phyloP scores from a whole-genome alignment of 1,140 invertebrate species.

The Andricus grossulariae region DNA sequence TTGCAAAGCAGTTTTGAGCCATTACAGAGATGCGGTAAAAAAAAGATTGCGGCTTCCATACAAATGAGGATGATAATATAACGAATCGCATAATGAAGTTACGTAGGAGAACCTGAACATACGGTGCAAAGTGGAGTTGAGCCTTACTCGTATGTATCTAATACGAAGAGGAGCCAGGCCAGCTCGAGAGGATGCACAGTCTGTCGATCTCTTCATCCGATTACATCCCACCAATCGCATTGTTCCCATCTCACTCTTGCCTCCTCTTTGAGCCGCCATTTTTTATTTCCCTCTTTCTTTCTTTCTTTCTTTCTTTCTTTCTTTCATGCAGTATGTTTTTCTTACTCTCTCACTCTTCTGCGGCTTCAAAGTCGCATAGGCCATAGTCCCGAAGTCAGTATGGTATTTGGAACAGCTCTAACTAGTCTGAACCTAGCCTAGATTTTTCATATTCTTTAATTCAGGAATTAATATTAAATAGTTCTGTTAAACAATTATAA shows the following conservation, averaged over 20 bases:
- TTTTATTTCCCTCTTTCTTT: slow-evolving; percentile 14
- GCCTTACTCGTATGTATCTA: slow-evolving; percentile 23
- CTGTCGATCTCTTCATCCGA: slow-evolving; percentile 61
- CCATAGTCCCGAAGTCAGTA: not conserved
- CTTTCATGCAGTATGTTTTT: not conserved
- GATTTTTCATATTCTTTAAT: not conserved
- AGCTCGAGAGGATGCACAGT: slow-evolving; percentile 60
- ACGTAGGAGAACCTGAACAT: not conserved
- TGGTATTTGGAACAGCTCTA: slow-evolving; percentile 8
- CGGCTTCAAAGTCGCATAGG: not conserved
- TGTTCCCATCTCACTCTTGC: slow-evolving; percentile 51
- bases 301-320: slow-evolving; percentile 1
- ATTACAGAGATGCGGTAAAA: slow-evolving; percentile 1
- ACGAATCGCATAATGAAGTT: slow-evolving; percentile 26
- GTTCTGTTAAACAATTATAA: too few species aligned
- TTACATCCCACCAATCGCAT: slow-evolving; percentile 54
- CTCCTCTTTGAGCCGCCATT: slow-evolving; percentile 36
- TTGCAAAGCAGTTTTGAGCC: slow-evolving; percentile 2
- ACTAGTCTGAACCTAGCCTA: not conserved
- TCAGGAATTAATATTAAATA: not conserved
- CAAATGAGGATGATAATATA: slow-evolving; percentile 28
- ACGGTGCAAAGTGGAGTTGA: not conserved
- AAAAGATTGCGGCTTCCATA: slow-evolving; percentile 27
- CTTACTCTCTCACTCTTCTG: slow-evolving; percentile 12
- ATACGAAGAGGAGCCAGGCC: slow-evolving; percentile 44